Conservation (phyloP, 1,140 invertebrate species). For the Neodiprion virginianus region DNA sequence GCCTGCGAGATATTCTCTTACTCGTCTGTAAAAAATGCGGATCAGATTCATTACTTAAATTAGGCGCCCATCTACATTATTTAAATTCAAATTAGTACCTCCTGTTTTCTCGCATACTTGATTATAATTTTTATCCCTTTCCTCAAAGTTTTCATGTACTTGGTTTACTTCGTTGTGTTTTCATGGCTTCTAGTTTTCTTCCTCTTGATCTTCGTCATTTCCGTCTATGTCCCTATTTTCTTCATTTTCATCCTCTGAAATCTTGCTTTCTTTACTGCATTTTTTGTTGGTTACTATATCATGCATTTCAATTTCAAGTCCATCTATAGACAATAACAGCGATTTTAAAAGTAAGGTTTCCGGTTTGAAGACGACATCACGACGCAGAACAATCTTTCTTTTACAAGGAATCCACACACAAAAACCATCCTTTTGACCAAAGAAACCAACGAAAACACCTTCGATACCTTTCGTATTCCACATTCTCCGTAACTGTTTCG, state of each 20-base stretch:
- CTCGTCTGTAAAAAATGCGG: too few species aligned
- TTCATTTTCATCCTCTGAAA: not conserved
- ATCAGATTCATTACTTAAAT: too few species aligned
- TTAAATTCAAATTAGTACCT: too few species aligned
- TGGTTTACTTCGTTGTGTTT: not conserved
- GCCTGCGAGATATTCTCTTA: too few species aligned
- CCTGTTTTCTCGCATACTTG: too few species aligned
- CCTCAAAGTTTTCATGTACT: not conserved
- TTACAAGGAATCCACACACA: conserved; percentile 30
- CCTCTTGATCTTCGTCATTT: not conserved
- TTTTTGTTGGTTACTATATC: not conserved
- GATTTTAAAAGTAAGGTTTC: not conserved
- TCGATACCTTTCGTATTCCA: conserved; percentile 40
- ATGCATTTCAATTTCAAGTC: not conserved
- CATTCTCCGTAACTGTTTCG: conserved; percentile 37
- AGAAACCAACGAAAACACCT: conserved; percentile 41
- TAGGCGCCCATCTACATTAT: too few species aligned
- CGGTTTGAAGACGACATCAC: conserved; percentile 34
- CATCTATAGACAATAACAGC: not conserved
- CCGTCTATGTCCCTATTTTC: not conserved
- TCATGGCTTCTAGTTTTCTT: not conserved
- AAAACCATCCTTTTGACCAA: conserved; percentile 34
- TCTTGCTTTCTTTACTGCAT: not conserved
- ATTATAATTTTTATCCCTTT: not conserved
- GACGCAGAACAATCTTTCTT: conserved; percentile 31